Conservation (phyloP, 2,888 invertebrate genomes). For the Eurytoma californica region DNA sequence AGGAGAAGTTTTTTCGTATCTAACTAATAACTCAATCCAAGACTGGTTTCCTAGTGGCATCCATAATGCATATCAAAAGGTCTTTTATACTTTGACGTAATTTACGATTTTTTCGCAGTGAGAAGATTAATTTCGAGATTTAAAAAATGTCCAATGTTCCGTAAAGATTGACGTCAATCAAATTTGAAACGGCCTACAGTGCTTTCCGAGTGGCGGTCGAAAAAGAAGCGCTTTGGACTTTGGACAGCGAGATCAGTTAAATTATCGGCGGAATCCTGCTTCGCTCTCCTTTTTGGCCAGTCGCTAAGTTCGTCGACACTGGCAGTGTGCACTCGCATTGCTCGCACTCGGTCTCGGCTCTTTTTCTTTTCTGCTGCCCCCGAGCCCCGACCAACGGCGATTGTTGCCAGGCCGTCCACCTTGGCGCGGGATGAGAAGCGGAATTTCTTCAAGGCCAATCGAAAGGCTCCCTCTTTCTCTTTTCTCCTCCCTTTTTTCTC, state of each 20-base stretch:
- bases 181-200: not conserved
- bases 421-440: conserved; percentile 17
- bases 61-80: not conserved
- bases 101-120: not conserved
- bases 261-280: not conserved
- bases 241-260: conserved; percentile 10
- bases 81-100: not conserved
- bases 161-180: not conserved
- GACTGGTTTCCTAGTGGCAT: not conserved
- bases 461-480: conserved; percentile 3
- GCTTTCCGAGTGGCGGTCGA: not conserved
- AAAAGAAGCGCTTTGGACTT: not conserved
- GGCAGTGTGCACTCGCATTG: not conserved
- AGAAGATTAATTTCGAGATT: not conserved
- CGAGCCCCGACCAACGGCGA: not conserved
- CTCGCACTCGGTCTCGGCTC: conserved; percentile 27
- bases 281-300: not conserved
- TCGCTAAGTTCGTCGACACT: conserved; percentile 31
- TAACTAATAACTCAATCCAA: not conserved
- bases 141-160: not conserved
- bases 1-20: not conserved
- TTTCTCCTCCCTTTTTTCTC: not conserved
- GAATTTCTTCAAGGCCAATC: conserved; percentile 35
- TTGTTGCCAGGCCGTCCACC: conserved; percentile 17
- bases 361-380: conserved; percentile 14